phyloP scores from a whole-genome alignment of 1,140 invertebrate genomes.

The Lordiphosa collinella region DNA sequence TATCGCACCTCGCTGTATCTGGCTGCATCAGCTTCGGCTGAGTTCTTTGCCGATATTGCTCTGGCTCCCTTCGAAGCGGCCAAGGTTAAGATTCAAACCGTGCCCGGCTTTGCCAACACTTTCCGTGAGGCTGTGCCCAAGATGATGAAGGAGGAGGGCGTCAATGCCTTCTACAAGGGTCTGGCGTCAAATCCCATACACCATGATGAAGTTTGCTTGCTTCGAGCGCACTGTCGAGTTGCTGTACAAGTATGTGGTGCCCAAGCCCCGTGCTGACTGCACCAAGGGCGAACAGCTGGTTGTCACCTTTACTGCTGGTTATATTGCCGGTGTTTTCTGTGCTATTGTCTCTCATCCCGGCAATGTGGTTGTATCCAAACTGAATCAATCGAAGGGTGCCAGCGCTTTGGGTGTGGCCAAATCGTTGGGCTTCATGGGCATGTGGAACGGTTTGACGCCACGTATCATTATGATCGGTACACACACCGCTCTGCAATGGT shows the following conservation, averaged over 20 bases:
- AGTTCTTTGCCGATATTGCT: constrained; percentile 99
- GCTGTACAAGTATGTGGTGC: constrained; percentile 93
- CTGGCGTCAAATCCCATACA: constrained; percentile 98
- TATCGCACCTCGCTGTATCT: constrained; percentile 97
- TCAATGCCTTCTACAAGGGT: constrained; percentile 91
- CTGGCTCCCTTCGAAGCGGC: constrained; percentile 98
- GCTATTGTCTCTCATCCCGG: too few relatives aligned
- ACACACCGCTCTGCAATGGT: too few relatives aligned
- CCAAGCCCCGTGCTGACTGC: constrained; percentile 95
- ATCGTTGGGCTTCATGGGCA: too few relatives aligned
- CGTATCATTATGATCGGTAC: too few relatives aligned
- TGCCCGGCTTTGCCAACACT: constrained; percentile 93
- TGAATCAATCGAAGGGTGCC: too few relatives aligned
- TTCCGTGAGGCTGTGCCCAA: constrained; percentile 94
- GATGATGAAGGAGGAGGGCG: constrained; percentile 89
- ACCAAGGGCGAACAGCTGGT: constrained; percentile 93
- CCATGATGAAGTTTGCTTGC: constrained; percentile 99
- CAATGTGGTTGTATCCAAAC: too few relatives aligned
- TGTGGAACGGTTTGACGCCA: too few relatives aligned
- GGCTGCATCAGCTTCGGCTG: constrained; percentile 96
- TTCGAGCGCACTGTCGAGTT: constrained; percentile 99
- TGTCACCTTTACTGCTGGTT: constrained; percentile 98
- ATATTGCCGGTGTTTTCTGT: too few relatives aligned
- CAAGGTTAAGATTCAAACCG: constrained; percentile 96
- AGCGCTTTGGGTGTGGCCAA: too few relatives aligned